Evolutionary conservation across 2,888 invertebrate species (phyloP).

Genomic region (Tanaodytes sp.): DNA sequence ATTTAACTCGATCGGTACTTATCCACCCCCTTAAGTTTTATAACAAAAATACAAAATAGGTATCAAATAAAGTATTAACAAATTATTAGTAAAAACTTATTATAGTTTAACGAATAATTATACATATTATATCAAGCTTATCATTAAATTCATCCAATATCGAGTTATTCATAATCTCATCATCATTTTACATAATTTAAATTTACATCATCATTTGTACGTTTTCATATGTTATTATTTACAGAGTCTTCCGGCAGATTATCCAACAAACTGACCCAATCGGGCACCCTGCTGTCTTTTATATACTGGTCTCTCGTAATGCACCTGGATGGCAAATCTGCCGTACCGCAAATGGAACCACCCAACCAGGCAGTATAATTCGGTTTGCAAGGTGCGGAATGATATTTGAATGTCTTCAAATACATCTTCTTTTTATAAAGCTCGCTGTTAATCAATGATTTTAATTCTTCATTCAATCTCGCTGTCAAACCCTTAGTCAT

Average conservation of each 20-base stretch:
- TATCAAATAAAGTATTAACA: no score
- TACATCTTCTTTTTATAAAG: conserved; percentile 79
- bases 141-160: no score
- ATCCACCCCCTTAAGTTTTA: no score
- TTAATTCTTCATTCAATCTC: conserved; percentile 85
- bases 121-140: no score
- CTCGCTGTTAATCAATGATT: conserved; percentile 77
- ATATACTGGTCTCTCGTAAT: conserved; percentile 84
- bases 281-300: conserved; percentile 81
- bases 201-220: no score
- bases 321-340: conserved; percentile 81
- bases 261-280: conserved; percentile 84
- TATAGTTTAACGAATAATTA: no score
- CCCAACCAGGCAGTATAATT: conserved; percentile 93
- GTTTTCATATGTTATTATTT: conserved; percentile 5
- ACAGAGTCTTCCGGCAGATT: conserved; percentile 68
- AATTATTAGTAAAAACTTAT: no score
- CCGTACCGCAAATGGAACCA: conserved; percentile 84
- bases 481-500: conserved; percentile 88
- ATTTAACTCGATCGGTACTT: no score
- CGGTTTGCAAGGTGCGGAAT: conserved; percentile 83
- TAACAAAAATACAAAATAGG: no score
- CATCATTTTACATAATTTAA: no score
- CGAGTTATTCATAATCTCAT: no score
- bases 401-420: conserved; percentile 83